phyloP scores from a whole-genome alignment of 2,888 invertebrate genomes.

The Chironomus riparius region DNA sequence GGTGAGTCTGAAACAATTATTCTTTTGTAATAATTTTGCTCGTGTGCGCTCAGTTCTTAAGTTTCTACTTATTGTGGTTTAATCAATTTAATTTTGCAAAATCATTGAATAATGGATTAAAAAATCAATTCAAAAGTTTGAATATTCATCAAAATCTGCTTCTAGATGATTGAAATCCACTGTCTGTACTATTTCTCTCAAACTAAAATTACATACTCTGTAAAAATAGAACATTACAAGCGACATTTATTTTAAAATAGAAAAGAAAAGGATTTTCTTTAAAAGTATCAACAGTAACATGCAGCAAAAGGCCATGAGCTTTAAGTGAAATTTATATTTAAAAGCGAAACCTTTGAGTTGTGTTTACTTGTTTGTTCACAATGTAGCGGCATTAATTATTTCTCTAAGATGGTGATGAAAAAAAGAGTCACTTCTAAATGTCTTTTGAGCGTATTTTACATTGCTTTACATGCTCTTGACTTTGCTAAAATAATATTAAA shows the following conservation, averaged over 20 bases:
- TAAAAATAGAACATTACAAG: no score
- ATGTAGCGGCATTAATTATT: neutral
- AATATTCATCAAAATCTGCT: no score
- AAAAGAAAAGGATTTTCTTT: no score
- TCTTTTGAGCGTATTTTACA: neutral
- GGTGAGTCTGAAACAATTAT: constrained; percentile 42
- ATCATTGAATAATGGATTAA: no score
- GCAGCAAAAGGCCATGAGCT: neutral
- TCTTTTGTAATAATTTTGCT: neutral
- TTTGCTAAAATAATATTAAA: constrained; percentile 5
- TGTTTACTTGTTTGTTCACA: neutral
- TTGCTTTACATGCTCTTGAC: neutral
- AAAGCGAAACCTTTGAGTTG: neutral
- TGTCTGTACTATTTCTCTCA: no score
- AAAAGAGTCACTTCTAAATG: neutral
- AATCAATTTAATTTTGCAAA: no score
- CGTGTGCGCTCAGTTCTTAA: no score
- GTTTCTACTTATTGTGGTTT: no score
- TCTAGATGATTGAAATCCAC: no score
- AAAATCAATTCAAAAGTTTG: no score
- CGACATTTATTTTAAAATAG: no score
- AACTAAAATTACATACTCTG: no score
- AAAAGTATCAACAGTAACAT: neutral
- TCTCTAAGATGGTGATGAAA: neutral
- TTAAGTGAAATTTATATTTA: neutral